Percentiles rank a stretch among this genome's conserved stretches.
Evolutionary conservation across 2,113 vertebrate genomes (phyloP).

Genomic region (Lathamus discolor): DNA sequence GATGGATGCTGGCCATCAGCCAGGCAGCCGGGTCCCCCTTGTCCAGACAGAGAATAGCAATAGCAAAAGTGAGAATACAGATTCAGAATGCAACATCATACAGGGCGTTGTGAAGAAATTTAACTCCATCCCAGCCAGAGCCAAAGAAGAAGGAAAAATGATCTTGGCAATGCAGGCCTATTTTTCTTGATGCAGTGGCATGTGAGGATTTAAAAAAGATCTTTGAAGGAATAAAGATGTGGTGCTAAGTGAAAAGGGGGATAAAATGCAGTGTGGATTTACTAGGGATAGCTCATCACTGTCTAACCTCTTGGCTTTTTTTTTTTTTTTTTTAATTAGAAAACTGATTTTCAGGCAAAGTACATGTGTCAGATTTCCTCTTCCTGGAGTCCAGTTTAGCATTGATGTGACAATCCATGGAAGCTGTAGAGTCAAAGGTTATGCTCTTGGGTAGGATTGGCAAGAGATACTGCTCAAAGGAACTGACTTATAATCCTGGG

Average conservation of each 20-base stretch:
- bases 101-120: background rate
- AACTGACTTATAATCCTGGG: background rate
- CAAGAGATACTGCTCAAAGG: background rate
- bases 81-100: background rate
- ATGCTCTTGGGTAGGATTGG: background rate
- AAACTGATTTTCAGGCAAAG: constrained; percentile 36
- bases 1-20: background rate
- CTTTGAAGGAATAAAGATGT: constrained; percentile 31
- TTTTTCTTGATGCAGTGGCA: background rate
- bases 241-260: constrained; percentile 42
- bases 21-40: background rate
- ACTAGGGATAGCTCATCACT: constrained; percentile 26
- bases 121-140: background rate
- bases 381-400: constrained; percentile 28
- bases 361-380: constrained; percentile 33
- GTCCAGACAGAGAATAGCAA: background rate
- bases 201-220: constrained; percentile 17
- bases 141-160: background rate
- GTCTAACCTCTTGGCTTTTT: constrained; percentile 11
- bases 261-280: constrained; percentile 36
- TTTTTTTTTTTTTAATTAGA: constrained; percentile 5
- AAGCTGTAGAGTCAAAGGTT: constrained; percentile 24
- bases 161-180: background rate
- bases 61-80: background rate
- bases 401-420: constrained; percentile 21